A percentile compares a stretch with the other conserved stretches of the same genome.
Conservation (phyloP, 2,113 vertebrate genomes). For the Anhinga rufa region DNA sequence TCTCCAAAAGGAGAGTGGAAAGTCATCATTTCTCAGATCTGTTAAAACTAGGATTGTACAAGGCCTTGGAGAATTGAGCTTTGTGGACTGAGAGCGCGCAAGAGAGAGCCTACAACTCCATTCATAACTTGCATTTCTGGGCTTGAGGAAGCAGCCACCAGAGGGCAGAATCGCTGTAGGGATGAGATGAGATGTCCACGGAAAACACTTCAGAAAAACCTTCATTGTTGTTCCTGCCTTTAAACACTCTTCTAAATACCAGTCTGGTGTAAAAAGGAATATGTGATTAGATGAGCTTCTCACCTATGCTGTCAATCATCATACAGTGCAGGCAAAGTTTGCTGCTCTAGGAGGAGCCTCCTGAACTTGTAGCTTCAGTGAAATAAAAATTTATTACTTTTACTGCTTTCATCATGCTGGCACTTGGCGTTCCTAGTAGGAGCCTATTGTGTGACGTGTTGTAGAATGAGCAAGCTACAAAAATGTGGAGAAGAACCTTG, state of each 20-base stretch:
- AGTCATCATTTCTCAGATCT: background rate
- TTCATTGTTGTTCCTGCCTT: background rate
- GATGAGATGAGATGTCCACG: background rate
- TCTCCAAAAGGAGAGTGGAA: background rate
- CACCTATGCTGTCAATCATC: background rate
- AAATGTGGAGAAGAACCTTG: background rate
- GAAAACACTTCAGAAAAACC: background rate
- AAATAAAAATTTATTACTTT: background rate
- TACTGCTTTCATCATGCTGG: background rate
- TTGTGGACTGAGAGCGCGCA: background rate
- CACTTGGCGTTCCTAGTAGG: background rate
- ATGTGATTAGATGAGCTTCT: background rate
- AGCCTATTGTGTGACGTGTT: background rate
- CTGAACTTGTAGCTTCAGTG: background rate
- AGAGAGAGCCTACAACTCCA: background rate
- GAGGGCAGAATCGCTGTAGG: constrained; percentile 39
- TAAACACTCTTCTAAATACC: background rate
- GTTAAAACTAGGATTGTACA: background rate
- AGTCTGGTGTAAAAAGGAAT: background rate
- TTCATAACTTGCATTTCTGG: background rate
- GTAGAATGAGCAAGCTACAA: background rate
- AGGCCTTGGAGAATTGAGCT: background rate
- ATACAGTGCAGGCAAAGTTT: background rate
- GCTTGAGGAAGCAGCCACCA: constrained; percentile 25
- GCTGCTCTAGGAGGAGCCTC: background rate